A percentile compares a stretch with the other conserved stretches of the same genome.
These are phyloP conservation scores for Drosophila tristis DNA, from an alignment of 1,140 invertebrate genomes.

Conservation along the genomic window DNA sequence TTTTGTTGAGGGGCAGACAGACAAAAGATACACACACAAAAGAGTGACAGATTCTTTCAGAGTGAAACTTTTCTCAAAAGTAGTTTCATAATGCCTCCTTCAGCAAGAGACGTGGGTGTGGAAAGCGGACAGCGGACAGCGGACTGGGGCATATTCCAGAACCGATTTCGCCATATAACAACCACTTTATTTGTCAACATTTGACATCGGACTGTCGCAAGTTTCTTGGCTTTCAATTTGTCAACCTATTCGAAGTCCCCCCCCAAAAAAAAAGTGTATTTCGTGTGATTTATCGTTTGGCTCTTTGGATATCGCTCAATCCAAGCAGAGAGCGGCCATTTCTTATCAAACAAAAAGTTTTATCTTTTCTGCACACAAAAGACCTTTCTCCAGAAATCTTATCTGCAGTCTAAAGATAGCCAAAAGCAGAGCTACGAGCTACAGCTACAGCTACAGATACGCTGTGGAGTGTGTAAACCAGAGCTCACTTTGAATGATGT, in stretches of 20 bases:
- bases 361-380: constrained; percentile 26
- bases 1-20: not conserved
- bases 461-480: not conserved
- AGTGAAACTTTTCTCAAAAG: constrained; percentile 62
- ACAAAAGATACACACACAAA: constrained; percentile 58
- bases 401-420: constrained; percentile 18
- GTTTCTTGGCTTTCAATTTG: constrained; percentile 74
- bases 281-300: too few relatives aligned
- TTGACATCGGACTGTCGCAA: constrained; percentile 72
- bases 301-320: too few relatives aligned
- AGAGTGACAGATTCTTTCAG: constrained; percentile 59
- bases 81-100: constrained; percentile 69
- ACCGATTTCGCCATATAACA: constrained; percentile 68
- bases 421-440: not conserved
- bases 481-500: constrained; percentile 39
- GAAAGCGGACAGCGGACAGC: too few relatives aligned
- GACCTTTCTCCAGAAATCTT: constrained; percentile 33
- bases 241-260: constrained; percentile 36
- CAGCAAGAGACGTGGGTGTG: constrained; percentile 16
- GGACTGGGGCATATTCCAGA: constrained; percentile 12
- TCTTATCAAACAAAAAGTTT: constrained; percentile 6
- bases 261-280: constrained; percentile 6
- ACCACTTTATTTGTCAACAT: constrained; percentile 74
- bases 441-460: not conserved
- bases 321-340: too few relatives aligned